These are phyloP conservation scores for Scatophagus argus DNA, from an alignment of 2,113 vertebrate genomes.

Conservation along the genomic window DNA sequence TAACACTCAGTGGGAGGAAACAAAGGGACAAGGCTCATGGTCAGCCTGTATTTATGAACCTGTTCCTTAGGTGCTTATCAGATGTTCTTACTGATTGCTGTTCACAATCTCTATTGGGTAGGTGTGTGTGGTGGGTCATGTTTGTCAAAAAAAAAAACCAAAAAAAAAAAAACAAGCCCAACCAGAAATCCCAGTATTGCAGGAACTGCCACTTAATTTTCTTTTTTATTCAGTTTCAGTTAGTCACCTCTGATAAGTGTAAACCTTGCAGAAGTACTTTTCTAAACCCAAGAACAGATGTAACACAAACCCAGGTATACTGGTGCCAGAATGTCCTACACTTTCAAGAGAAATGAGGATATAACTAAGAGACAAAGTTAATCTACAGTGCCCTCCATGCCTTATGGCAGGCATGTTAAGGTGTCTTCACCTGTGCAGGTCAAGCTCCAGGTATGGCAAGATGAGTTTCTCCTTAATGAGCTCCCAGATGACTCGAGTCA, in stretches of 20 bases:
- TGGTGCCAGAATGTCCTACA: background rate
- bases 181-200: slow-evolving; percentile 28
- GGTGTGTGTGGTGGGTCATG: too few relatives aligned
- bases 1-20: background rate
- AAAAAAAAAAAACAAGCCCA: slow-evolving; percentile 28
- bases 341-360: background rate
- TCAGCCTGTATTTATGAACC: background rate
- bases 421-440: slow-evolving; percentile 92
- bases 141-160: too few relatives aligned
- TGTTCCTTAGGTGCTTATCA: background rate
- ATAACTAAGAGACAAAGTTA: background rate
- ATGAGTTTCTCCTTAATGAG: slow-evolving; percentile 98
- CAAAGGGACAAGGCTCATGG: background rate
- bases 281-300: background rate
- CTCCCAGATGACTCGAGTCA: slow-evolving; percentile 99
- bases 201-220: background rate
- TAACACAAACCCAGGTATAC: too few relatives aligned
- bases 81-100: background rate
- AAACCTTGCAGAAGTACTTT: background rate
- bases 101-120: too few relatives aligned
- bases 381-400: background rate
- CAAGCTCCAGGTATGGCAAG: slow-evolving; percentile 94
- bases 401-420: background rate
- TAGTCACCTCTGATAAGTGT: background rate
- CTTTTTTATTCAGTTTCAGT: background rate